Evolutionary conservation across 2,797 vertebrate genomes (phyloP), one percentile per base, ranked within the genome.

Genomic region (Nyctalus aviator): DNA sequence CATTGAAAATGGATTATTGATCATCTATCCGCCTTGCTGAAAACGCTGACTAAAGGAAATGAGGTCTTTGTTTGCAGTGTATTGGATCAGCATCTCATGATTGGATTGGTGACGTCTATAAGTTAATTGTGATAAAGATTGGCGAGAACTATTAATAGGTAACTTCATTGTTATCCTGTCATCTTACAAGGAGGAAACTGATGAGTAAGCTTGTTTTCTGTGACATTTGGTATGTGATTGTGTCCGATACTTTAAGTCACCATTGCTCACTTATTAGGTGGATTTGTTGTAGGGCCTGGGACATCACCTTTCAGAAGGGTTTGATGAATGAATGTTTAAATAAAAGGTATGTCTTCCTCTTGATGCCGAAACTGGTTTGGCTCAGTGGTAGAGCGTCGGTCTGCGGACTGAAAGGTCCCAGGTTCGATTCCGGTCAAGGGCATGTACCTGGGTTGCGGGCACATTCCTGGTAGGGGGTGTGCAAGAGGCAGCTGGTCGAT

Each of bases 121-220:
- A 84, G 41, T 77, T 91, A 85, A 62, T 55, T 95, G 90, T 94
- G 87, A 71, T 50, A 78, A 92, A 90, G 66, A 50, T 62, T 86
- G 71, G 23, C 91, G 78, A 89, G 82, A 91, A n/a, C 62, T 94
- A 11, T 71, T 89, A 94, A 69, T 37, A 72, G 64, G 11, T 83
- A 88, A 88, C 57, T 83, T 76, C 62, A 23, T 95, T 91, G 71
- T 73, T 91, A 93, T 59, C 4, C 23, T 87, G 20, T 48, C 62
- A 59, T 77, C 85, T 96, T 78, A 57, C 48, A 44, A 71, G 82
- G 55, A 75, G 23, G 69, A 91, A 25, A 87, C 21, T 83, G 50
- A 48, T 72, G 59, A 82, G 15, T 64, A 50, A n/a, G 30, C 32
- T 18, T 69, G 79, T 35, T 11, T 71, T 93, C 48, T 78, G n/a